These are phyloP conservation scores for Poecilia gillii DNA, from an alignment of 2,797 vertebrate genomes.

Conservation along the genomic window DNA sequence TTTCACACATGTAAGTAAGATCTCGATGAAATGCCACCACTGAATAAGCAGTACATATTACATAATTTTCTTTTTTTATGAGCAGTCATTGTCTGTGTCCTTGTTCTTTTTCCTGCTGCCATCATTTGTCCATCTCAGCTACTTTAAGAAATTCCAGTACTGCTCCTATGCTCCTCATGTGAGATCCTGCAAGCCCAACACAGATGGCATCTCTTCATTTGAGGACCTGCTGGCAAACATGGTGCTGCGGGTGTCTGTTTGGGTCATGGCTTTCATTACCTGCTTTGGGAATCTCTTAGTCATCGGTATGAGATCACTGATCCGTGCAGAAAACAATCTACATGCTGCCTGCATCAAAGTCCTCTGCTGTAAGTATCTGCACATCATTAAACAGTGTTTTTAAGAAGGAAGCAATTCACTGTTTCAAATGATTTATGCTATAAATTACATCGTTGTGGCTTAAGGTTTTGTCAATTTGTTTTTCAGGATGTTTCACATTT, in stretches of 20 bases:
- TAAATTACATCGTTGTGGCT: neutral
- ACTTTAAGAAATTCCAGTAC: slow-evolving; percentile 88
- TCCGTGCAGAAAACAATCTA: slow-evolving; percentile 86
- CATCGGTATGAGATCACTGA: slow-evolving; percentile 87
- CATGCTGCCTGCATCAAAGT: slow-evolving; percentile 88
- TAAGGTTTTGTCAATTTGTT: neutral
- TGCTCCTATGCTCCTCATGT: slow-evolving; percentile 87
- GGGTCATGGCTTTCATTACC: slow-evolving; percentile 89
- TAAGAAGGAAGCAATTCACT: neutral
- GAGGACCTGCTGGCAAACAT: slow-evolving; percentile 87
- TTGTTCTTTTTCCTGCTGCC: neutral
- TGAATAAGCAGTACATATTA: neutral
- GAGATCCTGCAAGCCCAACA: slow-evolving; percentile 86
- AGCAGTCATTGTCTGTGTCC: neutral
- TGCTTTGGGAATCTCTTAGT: slow-evolving; percentile 90
- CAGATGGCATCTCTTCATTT: slow-evolving; percentile 88
- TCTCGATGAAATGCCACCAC: neutral
- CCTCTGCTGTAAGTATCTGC: slow-evolving; percentile 85
- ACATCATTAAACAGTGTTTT: neutral
- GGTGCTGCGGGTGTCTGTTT: slow-evolving; percentile 86
- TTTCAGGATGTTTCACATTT: neutral
- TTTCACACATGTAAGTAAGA: slow-evolving; percentile 82
- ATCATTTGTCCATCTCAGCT: slow-evolving; percentile 64
- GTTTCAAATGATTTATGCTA: neutral
- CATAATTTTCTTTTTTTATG: neutral